Conservation (phyloP, 2,113 vertebrate genomes). For the Lasiurus borealis region DNA sequence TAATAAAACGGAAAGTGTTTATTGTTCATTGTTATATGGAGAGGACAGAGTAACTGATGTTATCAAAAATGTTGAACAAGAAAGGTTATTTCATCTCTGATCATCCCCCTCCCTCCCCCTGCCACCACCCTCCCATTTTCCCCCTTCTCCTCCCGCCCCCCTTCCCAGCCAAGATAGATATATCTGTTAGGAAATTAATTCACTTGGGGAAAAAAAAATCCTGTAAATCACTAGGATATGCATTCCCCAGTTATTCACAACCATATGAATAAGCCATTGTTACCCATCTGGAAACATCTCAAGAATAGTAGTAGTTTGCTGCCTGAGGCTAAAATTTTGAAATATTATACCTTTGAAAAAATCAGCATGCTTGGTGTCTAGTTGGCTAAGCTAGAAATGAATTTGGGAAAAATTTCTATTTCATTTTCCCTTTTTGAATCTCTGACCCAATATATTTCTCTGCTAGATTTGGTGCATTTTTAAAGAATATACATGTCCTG, state of each 20-base stretch:
- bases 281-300: slow-evolving; percentile 40
- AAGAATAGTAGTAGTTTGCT: background rate
- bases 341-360: slow-evolving; percentile 52
- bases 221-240: slow-evolving; percentile 43
- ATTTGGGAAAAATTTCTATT: slow-evolving; percentile 43
- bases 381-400: background rate
- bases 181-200: slow-evolving; percentile 57
- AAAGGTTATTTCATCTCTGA: slow-evolving; percentile 49
- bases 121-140: too few relatives aligned
- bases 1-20: slow-evolving; percentile 44
- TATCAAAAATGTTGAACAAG: slow-evolving; percentile 50
- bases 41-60: slow-evolving; percentile 48
- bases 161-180: background rate
- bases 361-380: slow-evolving; percentile 53
- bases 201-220: slow-evolving; percentile 33
- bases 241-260: background rate
- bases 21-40: slow-evolving; percentile 63
- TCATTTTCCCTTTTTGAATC: background rate
- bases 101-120: background rate
- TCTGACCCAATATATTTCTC: slow-evolving; percentile 35
- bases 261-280: slow-evolving; percentile 51
- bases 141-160: background rate
- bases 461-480: background rate
- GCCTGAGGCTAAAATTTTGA: slow-evolving; percentile 30
- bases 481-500: background rate